A percentile compares a stretch with the other conserved stretches of the same genome.
These are phyloP conservation scores for Mormyrus proboscirostris DNA, from an alignment of 2,797 vertebrate genomes.

Conservation along the genomic window DNA sequence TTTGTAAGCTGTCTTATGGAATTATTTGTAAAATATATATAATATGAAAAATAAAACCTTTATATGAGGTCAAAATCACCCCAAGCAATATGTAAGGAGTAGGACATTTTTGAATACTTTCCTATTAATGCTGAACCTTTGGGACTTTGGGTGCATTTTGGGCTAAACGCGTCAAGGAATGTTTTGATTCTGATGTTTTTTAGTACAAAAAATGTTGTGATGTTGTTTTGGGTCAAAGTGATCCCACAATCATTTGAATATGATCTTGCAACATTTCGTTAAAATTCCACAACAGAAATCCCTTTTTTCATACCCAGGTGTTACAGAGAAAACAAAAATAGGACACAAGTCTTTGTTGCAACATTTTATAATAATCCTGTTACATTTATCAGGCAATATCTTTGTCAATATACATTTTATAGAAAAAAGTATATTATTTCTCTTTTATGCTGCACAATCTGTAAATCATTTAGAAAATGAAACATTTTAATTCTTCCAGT, in stretches of 20 bases:
- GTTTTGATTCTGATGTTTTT: background rate
- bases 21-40: background rate
- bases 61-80: background rate
- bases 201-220: background rate
- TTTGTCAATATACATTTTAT: slow-evolving; percentile 48
- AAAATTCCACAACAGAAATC: background rate
- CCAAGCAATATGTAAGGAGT: no score
- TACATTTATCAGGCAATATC: slow-evolving; percentile 49
- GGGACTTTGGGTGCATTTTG: no score
- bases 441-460: slow-evolving; percentile 48
- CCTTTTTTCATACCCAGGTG: background rate
- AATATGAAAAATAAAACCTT: background rate
- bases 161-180: no score
- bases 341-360: slow-evolving; percentile 20
- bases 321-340: background rate
- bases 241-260: background rate
- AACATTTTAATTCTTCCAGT: slow-evolving; percentile 45
- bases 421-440: slow-evolving; percentile 41
- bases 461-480: slow-evolving; percentile 43
- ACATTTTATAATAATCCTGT: slow-evolving; percentile 41
- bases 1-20: background rate
- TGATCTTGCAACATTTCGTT: background rate
- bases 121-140: no score
- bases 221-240: background rate
- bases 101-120: no score